Percentiles rank a stretch among this genome's conserved stretches.
These are phyloP conservation scores for Herpetotheres cachinnans DNA, from an alignment of 2,113 vertebrate species.

Conservation along the genomic window DNA sequence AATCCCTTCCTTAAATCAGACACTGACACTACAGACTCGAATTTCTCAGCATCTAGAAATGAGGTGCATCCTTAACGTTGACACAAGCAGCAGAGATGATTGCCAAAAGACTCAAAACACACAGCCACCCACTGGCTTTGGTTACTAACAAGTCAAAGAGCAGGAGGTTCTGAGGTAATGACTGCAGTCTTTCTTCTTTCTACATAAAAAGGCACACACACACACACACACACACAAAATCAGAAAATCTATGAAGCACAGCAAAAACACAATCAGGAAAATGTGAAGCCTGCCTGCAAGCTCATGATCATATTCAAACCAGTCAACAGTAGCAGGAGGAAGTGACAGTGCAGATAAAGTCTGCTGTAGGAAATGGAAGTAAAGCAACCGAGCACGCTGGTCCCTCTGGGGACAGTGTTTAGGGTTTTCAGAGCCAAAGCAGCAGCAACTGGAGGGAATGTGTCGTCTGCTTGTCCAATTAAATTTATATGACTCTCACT, in stretches of 20 bases:
- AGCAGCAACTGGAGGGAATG: background rate
- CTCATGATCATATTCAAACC: background rate
- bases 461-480: background rate
- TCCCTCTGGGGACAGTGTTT: background rate
- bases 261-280: background rate
- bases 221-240: background rate
- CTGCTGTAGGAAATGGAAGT: background rate
- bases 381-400: background rate
- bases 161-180: background rate
- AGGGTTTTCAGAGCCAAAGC: background rate
- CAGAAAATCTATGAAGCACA: accelerated
- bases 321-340: background rate
- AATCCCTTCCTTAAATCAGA: background rate
- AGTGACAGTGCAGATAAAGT: background rate
- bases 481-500: background rate
- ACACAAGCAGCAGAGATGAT: background rate
- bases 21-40: background rate
- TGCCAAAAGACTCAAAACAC: background rate
- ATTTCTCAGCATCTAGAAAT: background rate
- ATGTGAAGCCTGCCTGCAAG: accelerated
- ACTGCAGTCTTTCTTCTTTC: background rate
- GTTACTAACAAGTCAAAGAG: background rate
- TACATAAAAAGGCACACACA: background rate
- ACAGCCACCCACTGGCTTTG: background rate
- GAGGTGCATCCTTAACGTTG: background rate